phyloP scores from a whole-genome alignment of 2,113 vertebrate genomes.

The Paramormyrops kingsleyae region DNA sequence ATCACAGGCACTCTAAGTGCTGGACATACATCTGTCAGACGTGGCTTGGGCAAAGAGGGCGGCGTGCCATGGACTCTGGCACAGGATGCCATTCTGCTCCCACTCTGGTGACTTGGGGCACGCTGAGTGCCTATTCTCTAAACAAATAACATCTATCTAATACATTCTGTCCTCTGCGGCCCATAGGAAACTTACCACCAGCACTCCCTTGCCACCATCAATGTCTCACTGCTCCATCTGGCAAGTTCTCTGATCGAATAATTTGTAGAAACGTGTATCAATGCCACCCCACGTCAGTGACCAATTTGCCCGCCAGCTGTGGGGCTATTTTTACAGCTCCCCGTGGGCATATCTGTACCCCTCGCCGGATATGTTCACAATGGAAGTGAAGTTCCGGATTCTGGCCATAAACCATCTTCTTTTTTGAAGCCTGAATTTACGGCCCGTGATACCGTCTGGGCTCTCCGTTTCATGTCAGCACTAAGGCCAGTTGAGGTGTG shows the following conservation, averaged over 20 bases:
- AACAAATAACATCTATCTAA: not conserved
- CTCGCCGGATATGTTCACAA: not conserved
- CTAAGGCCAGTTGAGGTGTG: not conserved
- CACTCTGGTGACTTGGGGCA: not conserved
- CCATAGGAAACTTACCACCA: not conserved
- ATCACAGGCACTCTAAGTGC: constrained; percentile 5
- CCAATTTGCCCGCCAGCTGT: not conserved
- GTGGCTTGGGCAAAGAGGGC: not conserved
- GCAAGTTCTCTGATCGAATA: not conserved
- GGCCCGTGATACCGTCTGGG: not conserved
- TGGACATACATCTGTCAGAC: not conserved
- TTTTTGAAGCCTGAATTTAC: constrained; percentile 1
- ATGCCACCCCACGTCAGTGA: not conserved
- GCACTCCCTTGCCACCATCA: not conserved
- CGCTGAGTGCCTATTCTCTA: not conserved
- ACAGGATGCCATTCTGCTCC: not conserved
- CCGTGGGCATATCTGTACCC: not conserved
- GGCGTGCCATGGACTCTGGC: not conserved
- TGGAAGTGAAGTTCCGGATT: not conserved
- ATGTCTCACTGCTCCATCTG: not conserved
- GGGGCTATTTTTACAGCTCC: not conserved
- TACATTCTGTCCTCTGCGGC: not conserved
- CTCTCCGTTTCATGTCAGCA: not conserved
- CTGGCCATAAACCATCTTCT: not conserved
- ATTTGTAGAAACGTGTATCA: not conserved